Evolutionary conservation across 2,113 vertebrate genomes (phyloP).

Genomic region (Forbesichthys papilliferus): DNA sequence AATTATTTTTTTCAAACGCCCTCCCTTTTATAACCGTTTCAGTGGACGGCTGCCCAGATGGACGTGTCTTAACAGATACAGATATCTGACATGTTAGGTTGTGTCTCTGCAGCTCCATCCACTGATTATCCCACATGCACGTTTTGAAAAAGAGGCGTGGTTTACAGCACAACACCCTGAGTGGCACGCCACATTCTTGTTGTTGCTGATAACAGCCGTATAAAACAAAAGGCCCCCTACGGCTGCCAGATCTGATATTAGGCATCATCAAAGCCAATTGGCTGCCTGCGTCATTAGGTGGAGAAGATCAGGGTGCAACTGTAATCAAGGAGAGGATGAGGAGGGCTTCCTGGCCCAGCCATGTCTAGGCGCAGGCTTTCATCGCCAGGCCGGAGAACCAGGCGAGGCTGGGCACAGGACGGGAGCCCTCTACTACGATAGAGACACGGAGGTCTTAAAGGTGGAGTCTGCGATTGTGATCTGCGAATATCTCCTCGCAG

Average conservation of each 20-base stretch:
- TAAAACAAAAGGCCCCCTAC: constrained; percentile 12
- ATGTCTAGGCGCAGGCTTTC: constrained; percentile 21
- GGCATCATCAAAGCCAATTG: constrained; percentile 20
- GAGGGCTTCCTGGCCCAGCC: constrained; percentile 35
- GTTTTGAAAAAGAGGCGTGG: neutral
- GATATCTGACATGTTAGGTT: no score
- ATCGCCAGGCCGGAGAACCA: constrained; percentile 16
- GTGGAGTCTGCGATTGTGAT: no score
- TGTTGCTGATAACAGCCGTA: constrained; percentile 26
- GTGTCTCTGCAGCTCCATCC: no score
- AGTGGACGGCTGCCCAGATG: no score
- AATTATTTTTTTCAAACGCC: no score
- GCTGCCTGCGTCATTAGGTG: constrained; percentile 40
- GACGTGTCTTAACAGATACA: no score
- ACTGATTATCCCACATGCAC: no score
- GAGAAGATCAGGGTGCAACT: constrained; percentile 16
- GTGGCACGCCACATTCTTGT: constrained; percentile 14
- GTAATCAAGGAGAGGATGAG: constrained; percentile 34
- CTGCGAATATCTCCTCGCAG: no score
- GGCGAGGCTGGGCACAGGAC: no score
- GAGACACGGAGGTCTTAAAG: neutral
- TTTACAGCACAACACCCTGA: constrained; percentile 19
- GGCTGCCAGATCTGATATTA: constrained; percentile 58
- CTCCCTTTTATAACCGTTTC: no score
- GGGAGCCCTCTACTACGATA: no score